These are phyloP conservation scores for Patella caerulea DNA, from an alignment of 2,888 invertebrate species.

Conservation along the genomic window DNA sequence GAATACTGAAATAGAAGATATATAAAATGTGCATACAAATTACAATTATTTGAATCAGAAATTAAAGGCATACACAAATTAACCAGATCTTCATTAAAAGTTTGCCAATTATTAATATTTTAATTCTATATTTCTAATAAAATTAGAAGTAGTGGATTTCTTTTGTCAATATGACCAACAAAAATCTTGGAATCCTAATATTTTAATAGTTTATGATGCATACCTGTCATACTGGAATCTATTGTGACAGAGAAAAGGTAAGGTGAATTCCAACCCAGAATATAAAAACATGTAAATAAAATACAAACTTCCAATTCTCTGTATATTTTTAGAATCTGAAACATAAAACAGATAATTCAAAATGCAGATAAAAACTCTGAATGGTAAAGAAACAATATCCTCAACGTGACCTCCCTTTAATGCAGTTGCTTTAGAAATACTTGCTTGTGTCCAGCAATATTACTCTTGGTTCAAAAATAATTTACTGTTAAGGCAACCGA, in stretches of 20 bases:
- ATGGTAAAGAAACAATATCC: neutral
- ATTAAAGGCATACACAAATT: no score
- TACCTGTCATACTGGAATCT: constrained; percentile 85
- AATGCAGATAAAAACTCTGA: neutral
- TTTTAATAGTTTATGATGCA: no score
- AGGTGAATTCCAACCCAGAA: constrained; percentile 96
- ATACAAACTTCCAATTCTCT: constrained; percentile 72
- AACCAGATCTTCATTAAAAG: no score
- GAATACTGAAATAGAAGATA: constrained; percentile 79
- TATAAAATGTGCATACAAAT: neutral
- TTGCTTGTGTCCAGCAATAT: neutral
- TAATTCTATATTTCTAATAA: no score
- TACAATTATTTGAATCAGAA: no score
- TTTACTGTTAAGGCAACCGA: no score
- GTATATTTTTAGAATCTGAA: constrained; percentile 76
- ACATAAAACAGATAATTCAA: constrained; percentile 28
- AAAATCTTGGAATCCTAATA: no score
- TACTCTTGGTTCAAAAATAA: no score
- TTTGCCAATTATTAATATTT: no score
- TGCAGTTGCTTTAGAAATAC: neutral
- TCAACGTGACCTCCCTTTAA: neutral
- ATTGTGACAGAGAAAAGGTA: constrained; percentile 95
- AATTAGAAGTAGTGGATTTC: no score
- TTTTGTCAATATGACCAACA: no score
- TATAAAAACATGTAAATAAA: constrained; percentile 94